Percentiles rank a stretch among this genome's conserved stretches.
phyloP scores from a whole-genome alignment of 2,797 vertebrate genomes.

The Anabas testudineus region DNA sequence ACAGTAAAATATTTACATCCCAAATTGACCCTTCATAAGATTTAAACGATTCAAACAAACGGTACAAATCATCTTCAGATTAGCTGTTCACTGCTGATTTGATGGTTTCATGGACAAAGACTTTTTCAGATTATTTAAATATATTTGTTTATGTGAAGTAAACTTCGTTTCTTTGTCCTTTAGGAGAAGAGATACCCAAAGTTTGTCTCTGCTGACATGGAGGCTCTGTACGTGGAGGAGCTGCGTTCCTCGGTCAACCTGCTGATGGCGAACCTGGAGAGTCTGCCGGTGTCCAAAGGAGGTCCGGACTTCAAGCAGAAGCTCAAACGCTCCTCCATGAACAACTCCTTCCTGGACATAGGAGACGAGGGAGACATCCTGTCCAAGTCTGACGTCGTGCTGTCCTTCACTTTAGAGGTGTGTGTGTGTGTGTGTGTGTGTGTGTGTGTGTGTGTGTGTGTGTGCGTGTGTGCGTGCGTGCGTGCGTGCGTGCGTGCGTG shows the following conservation, averaged over 20 bases:
- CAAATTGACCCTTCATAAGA: no score
- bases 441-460: no score
- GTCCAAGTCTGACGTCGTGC: conserved; percentile 93
- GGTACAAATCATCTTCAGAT: no score
- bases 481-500: no score
- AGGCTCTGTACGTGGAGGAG: conserved; percentile 93
- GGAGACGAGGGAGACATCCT: conserved; percentile 94
- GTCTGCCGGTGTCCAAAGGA: conserved; percentile 96
- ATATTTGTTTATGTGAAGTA: background rate
- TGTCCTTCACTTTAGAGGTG: conserved; percentile 96
- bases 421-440: conserved; percentile 37
- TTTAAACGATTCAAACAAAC: no score
- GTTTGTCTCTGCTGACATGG: conserved; percentile 93
- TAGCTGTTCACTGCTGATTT: no score
- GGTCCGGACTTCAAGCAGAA: conserved; percentile 95
- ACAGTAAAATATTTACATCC: no score
- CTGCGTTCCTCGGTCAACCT: conserved; percentile 93
- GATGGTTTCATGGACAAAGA: no score
- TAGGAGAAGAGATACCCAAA: conserved; percentile 91
- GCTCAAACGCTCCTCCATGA: conserved; percentile 91
- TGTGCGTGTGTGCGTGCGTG: no score
- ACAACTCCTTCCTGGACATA: conserved; percentile 95
- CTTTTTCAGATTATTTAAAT: background rate
- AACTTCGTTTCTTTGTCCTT: conserved; percentile 16
- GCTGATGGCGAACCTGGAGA: conserved; percentile 97